These are phyloP conservation scores for Sarcophilus harrisii DNA, from an alignment of 2,797 vertebrate genomes.

Conservation along the genomic window DNA sequence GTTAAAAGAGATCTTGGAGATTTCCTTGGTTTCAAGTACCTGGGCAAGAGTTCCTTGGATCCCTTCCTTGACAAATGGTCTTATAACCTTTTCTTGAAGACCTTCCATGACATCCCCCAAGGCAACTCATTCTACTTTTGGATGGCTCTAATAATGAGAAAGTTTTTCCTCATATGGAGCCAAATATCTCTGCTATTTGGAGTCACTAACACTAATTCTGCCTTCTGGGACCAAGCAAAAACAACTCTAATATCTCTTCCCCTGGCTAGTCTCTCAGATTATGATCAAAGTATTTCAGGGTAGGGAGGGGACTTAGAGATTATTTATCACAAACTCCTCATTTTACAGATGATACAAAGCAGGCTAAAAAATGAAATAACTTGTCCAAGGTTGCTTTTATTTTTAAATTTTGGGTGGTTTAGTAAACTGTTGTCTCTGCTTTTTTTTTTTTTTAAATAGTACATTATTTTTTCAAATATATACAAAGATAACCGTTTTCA, in stretches of 20 bases:
- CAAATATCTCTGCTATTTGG: not conserved
- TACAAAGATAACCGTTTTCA: too few relatives aligned
- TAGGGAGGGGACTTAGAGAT: not conserved
- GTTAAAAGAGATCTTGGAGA: not conserved
- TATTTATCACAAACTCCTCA: not conserved
- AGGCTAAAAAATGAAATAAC: not conserved
- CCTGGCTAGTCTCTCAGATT: not conserved
- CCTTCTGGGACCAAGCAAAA: not conserved
- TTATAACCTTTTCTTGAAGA: not conserved
- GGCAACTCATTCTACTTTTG: not conserved
- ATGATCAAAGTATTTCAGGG: not conserved
- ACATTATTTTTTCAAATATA: too few relatives aligned
- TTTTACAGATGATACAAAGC: not conserved
- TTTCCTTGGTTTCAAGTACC: too few relatives aligned
- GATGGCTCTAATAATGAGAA: not conserved
- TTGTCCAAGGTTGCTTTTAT: not conserved
- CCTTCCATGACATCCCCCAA: not conserved
- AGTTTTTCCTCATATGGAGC: not conserved
- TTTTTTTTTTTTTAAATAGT: too few relatives aligned
- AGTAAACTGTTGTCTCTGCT: too few relatives aligned
- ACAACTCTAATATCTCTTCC: not conserved
- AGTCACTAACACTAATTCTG: not conserved
- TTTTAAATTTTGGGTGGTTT: too few relatives aligned
- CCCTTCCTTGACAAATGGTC: not conserved
- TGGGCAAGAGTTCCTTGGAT: not conserved